phyloP scores from a whole-genome alignment of 92 coral and sea anemone species.

The Hydrozoanthus gracilis region DNA sequence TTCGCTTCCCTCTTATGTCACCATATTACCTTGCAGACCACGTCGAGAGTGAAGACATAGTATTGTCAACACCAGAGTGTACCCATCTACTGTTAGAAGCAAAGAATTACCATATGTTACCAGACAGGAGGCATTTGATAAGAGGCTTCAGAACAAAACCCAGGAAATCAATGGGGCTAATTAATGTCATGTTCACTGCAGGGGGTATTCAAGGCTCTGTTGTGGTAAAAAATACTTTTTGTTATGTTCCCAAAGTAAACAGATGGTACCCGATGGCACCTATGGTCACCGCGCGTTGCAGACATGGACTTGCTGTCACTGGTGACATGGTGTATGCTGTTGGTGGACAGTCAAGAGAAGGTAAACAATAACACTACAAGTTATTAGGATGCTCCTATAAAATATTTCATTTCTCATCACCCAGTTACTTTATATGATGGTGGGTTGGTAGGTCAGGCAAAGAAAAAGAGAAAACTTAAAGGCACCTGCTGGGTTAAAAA shows the following conservation, averaged over 20 bases:
- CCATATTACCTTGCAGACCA: constrained; percentile 97
- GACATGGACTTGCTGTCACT: constrained; percentile 95
- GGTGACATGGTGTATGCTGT: constrained; percentile 99
- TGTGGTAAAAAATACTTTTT: constrained; percentile 89
- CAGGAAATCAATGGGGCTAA: constrained; percentile 92
- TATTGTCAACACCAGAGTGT: constrained; percentile 84
- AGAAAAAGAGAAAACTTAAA: too few species aligned
- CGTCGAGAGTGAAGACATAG: constrained; percentile 92
- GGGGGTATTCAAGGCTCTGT: constrained; percentile 96
- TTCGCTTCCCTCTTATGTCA: constrained; percentile 96
- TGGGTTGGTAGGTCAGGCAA: too few species aligned
- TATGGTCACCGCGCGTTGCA: constrained; percentile 92
- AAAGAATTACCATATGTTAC: constrained; percentile 95
- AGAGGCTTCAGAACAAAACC: constrained; percentile 89
- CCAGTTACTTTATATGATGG: too few species aligned
- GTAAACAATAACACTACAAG: constrained; percentile 37
- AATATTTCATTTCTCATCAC: too few species aligned
- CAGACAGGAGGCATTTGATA: constrained; percentile 95
- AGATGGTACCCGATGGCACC: constrained; percentile 89
- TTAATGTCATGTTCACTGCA: constrained; percentile 94
- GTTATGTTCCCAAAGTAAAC: constrained; percentile 86
- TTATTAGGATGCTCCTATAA: neutral
- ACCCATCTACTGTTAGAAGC: constrained; percentile 91
- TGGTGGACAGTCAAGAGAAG: constrained; percentile 99
- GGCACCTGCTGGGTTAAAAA: too few species aligned